Conservation (phyloP, 2,113 vertebrate genomes). For the Chaetura pelagica region DNA sequence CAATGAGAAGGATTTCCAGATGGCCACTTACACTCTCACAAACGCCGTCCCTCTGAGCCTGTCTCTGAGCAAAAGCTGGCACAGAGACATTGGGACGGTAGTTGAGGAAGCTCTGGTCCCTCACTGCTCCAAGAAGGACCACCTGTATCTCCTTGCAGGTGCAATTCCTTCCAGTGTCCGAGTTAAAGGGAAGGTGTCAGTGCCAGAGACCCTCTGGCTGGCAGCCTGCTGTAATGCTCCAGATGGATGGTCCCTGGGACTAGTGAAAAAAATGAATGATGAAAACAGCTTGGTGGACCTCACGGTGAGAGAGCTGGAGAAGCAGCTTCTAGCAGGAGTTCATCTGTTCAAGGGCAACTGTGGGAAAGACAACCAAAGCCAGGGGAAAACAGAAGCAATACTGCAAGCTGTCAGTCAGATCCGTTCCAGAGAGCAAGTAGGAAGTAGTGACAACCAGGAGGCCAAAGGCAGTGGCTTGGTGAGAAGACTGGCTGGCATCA, state of each 20-base stretch:
- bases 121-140: constrained; percentile 67
- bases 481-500: constrained; percentile 42
- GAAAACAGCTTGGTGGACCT: constrained; percentile 67
- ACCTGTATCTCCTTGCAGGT: constrained; percentile 74
- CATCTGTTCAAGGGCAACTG: constrained; percentile 75
- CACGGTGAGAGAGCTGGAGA: constrained; percentile 70
- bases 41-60: constrained; percentile 71
- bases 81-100: constrained; percentile 61
- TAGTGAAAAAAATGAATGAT: constrained; percentile 55
- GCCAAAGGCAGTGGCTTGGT: background rate
- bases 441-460: background rate
- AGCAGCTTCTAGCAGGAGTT: constrained; percentile 57
- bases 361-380: constrained; percentile 50
- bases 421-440: constrained; percentile 48
- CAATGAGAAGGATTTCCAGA: constrained; percentile 46
- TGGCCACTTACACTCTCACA: constrained; percentile 67
- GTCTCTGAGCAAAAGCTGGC: constrained; percentile 72
- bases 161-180: constrained; percentile 67
- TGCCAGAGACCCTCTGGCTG: constrained; percentile 78
- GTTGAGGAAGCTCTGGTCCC: constrained; percentile 71
- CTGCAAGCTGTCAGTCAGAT: constrained; percentile 67
- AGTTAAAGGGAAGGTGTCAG: constrained; percentile 64
- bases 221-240: constrained; percentile 78
- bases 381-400: constrained; percentile 64
- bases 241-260: constrained; percentile 75